Base-by-base conservation (phyloP, 2,113 vertebrate genomes). In the Ahaetulla prasina region DNA sequence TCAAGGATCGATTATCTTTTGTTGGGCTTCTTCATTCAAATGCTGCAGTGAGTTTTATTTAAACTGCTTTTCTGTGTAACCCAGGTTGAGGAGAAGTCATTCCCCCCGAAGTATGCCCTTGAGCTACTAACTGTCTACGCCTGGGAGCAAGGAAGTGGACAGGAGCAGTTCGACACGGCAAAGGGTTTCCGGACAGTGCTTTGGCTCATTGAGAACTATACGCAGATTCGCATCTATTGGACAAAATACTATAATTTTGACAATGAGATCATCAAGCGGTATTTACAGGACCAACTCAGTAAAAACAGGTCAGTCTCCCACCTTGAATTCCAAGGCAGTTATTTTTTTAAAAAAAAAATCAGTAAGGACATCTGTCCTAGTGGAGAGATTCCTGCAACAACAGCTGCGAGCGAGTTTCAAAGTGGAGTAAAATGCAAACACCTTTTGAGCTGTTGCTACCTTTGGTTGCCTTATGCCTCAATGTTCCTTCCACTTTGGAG, bases 131-230 rank as follows among this genome's bases (percentile, higher is more conserved):
- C 95, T 0, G 93, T 97, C 57, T 94, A 96, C 0, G 94, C 94
- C 52, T 97, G 96, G 96, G 96, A 96, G 88, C 39, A 93, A n/a
- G 92, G 91, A 0, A 0, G 91, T 1, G 1, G 0, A 47, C 39
- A 49, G 7, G 0, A 52, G 3, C 53, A 84, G 4, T 96, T 97
- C 87, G 53, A 25, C 89, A 96, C 93, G 87, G 96, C 95, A 0
- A 23, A 93, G 91, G 96, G 96, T 10, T 97, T 97, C 89, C 89
- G 93, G 45, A 96, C 96, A 0, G 94, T 97, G 25, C 94, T 96
- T 49, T 91, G 95, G 52, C 93, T 96, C 89, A n/a, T 97, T 57
- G 39, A 27, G 22, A 88, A 88, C 52, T 80, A 96, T 80, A 16
- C 0, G 30, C 14, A 96, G 68, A 93, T 97, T 57, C 49, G 96